phyloP scores from a whole-genome alignment of 1,140 invertebrate species.

The Brachystomella parvula region DNA sequence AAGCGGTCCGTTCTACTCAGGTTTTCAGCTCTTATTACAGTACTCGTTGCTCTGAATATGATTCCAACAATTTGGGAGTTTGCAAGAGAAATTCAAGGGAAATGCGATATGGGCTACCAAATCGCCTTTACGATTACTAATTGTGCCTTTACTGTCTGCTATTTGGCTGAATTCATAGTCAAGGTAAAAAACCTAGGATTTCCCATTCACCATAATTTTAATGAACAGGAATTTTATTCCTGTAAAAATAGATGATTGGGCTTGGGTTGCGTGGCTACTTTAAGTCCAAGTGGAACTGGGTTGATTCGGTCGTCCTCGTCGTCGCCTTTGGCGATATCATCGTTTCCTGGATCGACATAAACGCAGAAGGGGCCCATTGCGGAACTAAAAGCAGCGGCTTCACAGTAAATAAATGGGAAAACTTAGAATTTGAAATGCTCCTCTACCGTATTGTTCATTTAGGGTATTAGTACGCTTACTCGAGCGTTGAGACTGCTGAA shows the following conservation, averaged over 20 bases:
- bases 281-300: slow-evolving; percentile 2
- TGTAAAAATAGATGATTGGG: neutral
- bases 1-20: no score
- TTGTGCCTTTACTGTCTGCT: slow-evolving; percentile 11
- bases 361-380: no score
- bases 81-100: neutral
- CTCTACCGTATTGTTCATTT: no score
- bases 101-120: no score
- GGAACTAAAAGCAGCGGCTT: no score
- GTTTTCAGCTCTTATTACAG: slow-evolving; percentile 17
- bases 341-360: neutral
- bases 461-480: neutral
- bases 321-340: neutral
- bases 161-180: slow-evolving; percentile 18
- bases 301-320: slow-evolving; percentile 9
- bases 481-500: neutral
- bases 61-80: slow-evolving; percentile 22
- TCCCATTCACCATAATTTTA: neutral
- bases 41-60: slow-evolving; percentile 24
- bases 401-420: no score
- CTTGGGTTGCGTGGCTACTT: slow-evolving; percentile 6
- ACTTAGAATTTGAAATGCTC: no score
- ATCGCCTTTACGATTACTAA: slow-evolving; percentile 6
- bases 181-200: slow-evolving; percentile 17
- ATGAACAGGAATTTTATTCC: neutral